Evolutionary conservation across 2,888 invertebrate genomes (phyloP).

Genomic region (Choristoneura rosaceana): DNA sequence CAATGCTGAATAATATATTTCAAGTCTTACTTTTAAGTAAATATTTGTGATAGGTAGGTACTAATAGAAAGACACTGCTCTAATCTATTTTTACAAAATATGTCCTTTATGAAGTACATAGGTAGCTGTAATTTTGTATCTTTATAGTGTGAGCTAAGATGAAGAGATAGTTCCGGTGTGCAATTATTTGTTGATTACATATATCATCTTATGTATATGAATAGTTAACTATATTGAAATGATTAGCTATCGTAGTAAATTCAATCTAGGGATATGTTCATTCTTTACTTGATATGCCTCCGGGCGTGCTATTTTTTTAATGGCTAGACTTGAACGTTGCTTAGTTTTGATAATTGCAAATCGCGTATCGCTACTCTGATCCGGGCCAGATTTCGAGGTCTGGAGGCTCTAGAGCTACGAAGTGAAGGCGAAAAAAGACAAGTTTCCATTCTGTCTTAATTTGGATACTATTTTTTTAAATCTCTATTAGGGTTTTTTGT

Average conservation of each 20-base stretch:
- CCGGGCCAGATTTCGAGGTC: too few species aligned
- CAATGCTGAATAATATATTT: conserved; percentile 62
- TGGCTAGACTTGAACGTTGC: neutral
- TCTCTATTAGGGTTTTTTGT: too few species aligned
- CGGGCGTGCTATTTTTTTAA: neutral
- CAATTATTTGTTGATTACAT: conserved; percentile 43
- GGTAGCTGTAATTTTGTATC: conserved; percentile 33
- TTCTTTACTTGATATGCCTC: conserved; percentile 32
- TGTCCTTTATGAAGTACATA: conserved; percentile 48
- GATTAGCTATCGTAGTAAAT: conserved; percentile 35
- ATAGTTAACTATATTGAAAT: conserved; percentile 15
- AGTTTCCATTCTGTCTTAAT: too few species aligned
- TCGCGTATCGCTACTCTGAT: neutral
- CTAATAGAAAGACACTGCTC: conserved; percentile 53
- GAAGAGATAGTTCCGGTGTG: conserved; percentile 47
- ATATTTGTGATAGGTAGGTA: conserved; percentile 56
- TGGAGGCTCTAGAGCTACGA: too few species aligned
- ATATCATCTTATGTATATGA: conserved; percentile 12
- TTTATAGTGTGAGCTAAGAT: conserved; percentile 41
- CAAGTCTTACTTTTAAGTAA: conserved; percentile 63
- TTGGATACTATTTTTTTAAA: too few species aligned
- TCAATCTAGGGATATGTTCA: conserved; percentile 39
- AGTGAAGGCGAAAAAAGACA: too few species aligned
- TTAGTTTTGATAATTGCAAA: neutral
- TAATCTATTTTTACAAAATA: conserved; percentile 52